These are phyloP conservation scores for Pantala flavescens DNA, from an alignment of 1,140 invertebrate genomes.

Conservation along the genomic window DNA sequence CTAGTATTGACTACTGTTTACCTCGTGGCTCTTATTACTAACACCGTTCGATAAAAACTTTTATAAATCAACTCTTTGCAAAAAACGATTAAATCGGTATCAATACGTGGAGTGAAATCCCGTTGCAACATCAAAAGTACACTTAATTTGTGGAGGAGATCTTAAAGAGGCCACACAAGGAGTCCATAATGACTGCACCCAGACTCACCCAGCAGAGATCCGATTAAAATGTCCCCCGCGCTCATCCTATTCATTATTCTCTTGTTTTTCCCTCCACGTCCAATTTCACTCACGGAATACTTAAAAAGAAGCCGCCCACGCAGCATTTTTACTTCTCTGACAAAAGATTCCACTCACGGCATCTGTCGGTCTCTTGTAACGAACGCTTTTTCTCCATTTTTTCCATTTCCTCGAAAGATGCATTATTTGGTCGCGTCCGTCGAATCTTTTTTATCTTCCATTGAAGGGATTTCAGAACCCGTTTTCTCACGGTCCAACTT, in stretches of 20 bases:
- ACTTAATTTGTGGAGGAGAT: too few species aligned
- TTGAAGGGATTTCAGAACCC: not conserved
- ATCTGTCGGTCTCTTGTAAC: not conserved
- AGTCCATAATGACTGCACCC: not conserved
- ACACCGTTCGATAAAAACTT: too few species aligned
- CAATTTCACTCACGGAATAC: not conserved
- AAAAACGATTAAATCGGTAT: too few species aligned
- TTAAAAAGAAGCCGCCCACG: not conserved
- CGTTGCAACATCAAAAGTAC: too few species aligned
- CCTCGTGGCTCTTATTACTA: too few species aligned
- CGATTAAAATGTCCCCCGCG: not conserved
- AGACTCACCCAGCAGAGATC: not conserved
- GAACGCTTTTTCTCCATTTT: not conserved
- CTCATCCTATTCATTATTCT: not conserved
- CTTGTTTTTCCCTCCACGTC: not conserved
- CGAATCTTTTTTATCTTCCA: not conserved
- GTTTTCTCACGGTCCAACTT: constrained; percentile 5
- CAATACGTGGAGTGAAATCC: too few species aligned
- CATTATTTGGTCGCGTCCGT: not conserved
- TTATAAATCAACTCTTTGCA: too few species aligned
- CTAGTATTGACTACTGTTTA: too few species aligned
- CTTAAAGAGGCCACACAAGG: not conserved
- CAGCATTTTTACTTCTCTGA: not conserved
- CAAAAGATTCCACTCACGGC: not conserved
- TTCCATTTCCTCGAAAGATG: not conserved